Conservation (phyloP, 2,797 vertebrate species). For the Streptopelia turtur region DNA sequence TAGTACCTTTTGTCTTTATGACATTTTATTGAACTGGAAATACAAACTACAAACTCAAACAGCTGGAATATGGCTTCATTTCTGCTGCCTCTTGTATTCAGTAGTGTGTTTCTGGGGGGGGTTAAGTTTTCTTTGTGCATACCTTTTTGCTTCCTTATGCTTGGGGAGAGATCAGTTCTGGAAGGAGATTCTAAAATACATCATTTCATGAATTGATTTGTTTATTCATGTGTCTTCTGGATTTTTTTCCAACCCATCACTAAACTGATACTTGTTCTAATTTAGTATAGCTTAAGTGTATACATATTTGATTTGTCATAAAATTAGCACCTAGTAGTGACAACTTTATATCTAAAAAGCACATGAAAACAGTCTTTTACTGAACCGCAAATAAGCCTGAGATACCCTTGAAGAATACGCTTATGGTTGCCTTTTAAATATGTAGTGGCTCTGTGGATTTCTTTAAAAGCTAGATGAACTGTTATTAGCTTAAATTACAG, state of each 20-base stretch:
- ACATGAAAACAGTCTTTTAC: background rate
- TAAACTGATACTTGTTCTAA: background rate
- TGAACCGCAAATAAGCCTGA: background rate
- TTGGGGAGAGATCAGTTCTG: background rate
- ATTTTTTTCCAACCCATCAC: background rate
- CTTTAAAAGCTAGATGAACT: background rate
- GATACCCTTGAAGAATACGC: fast-evolving
- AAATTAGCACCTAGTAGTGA: no score
- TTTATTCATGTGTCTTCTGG: background rate
- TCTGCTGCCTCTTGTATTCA: background rate
- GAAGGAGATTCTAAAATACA: background rate
- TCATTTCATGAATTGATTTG: background rate
- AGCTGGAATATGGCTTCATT: background rate
- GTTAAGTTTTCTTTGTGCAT: background rate
- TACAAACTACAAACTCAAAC: background rate
- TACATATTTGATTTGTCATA: background rate
- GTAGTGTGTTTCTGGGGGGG: background rate
- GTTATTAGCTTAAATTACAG: no score
- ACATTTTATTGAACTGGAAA: background rate
- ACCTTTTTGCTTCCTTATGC: background rate
- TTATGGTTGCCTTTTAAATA: no score
- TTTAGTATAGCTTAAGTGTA: background rate
- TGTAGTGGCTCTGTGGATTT: background rate
- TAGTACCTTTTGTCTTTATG: background rate
- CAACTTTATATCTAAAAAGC: background rate